phyloP scores from a whole-genome alignment of 2,797 vertebrate genomes.

The Gymnocypris eckloni region DNA sequence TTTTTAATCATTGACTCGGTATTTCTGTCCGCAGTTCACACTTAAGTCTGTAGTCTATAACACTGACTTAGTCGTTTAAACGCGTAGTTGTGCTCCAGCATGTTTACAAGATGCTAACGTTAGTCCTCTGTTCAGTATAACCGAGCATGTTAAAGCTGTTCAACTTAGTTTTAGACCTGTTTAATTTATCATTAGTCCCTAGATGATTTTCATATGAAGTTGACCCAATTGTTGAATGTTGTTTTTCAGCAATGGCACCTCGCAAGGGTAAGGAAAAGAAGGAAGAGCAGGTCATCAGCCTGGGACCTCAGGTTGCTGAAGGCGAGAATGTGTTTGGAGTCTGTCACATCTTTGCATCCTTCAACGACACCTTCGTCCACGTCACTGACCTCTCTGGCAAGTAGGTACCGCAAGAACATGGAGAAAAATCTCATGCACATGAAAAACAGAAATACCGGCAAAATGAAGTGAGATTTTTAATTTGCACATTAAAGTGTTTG shows the following conservation, averaged over 20 bases:
- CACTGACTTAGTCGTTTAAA: not conserved
- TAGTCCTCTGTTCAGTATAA: not conserved
- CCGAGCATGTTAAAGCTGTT: not conserved
- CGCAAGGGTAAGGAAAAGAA: slow-evolving; percentile 99
- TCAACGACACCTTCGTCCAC: slow-evolving; percentile 97
- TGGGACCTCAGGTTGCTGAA: slow-evolving; percentile 96
- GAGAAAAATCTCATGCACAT: not conserved
- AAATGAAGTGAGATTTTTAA: not conserved
- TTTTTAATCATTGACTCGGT: fast-evolving
- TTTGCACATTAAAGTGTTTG: not conserved
- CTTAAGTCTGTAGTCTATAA: not conserved
- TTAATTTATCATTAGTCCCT: not conserved
- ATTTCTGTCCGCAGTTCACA: not conserved
- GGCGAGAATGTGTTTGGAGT: slow-evolving; percentile 97
- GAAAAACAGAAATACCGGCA: not conserved
- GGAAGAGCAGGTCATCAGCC: slow-evolving; percentile 97
- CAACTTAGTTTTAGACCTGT: no score
- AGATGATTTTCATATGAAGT: not conserved
- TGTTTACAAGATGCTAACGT: not conserved
- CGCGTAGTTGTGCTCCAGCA: no score
- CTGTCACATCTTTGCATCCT: slow-evolving; percentile 98
- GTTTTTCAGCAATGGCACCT: slow-evolving; percentile 88
- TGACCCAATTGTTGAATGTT: not conserved
- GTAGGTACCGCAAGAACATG: slow-evolving; percentile 77
- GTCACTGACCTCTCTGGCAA: slow-evolving; percentile 98